Conservation (phyloP, 2,113 vertebrate species). For the Pangasianodon gigas region DNA sequence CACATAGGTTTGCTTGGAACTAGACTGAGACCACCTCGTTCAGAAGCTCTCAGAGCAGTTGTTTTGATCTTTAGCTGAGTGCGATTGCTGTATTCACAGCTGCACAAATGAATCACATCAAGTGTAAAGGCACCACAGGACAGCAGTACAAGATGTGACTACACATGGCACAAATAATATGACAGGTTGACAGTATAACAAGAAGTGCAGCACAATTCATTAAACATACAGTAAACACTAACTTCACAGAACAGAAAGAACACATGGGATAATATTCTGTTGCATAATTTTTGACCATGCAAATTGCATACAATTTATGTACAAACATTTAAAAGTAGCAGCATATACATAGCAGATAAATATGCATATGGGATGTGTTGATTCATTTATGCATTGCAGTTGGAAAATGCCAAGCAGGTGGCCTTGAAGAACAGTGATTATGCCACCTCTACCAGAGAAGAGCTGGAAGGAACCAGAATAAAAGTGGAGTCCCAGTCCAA, state of each 20-base stretch:
- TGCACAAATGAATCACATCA: background rate
- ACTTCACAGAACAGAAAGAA: background rate
- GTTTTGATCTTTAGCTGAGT: background rate
- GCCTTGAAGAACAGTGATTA: conserved; percentile 69
- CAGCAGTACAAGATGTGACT: background rate
- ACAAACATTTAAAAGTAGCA: background rate
- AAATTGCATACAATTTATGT: background rate
- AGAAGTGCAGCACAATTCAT: background rate
- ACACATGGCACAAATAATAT: background rate
- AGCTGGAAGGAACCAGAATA: conserved; percentile 71
- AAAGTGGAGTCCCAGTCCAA: conserved; percentile 68
- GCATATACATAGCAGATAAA: background rate
- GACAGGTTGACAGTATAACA: background rate
- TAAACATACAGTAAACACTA: background rate
- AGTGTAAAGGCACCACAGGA: background rate
- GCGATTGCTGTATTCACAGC: background rate
- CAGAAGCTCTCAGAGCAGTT: background rate
- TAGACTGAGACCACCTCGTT: background rate
- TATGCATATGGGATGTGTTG: background rate
- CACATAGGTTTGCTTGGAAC: background rate
- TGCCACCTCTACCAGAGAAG: conserved; percentile 70
- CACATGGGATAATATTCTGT: background rate
- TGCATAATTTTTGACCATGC: background rate
- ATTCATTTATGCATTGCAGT: conserved; percentile 56
- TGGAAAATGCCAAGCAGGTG: conserved; percentile 77